Evolutionary conservation across 2,888 invertebrate species (phyloP).

Genomic region (Acleris laterana): DNA sequence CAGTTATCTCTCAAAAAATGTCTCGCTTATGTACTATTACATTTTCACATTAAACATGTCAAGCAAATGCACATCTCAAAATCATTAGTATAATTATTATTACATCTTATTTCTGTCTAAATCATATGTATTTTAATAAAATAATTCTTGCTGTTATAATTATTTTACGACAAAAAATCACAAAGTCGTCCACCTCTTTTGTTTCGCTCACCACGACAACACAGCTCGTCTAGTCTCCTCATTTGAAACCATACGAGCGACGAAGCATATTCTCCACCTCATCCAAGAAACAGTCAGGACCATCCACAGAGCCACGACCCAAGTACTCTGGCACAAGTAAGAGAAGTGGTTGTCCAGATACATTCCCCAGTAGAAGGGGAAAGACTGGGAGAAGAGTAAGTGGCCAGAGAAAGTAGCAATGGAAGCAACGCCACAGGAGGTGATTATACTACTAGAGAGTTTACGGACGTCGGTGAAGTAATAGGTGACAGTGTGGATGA

Average conservation of each 20-base stretch:
- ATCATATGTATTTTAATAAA: too few relatives aligned
- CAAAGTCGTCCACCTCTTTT: too few relatives aligned
- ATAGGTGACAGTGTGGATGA: slow-evolving; percentile 18
- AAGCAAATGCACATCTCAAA: too few relatives aligned
- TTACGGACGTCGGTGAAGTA: slow-evolving; percentile 15
- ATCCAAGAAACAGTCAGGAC: slow-evolving; percentile 14
- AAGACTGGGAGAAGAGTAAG: slow-evolving; percentile 27
- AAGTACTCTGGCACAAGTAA: slow-evolving; percentile 31
- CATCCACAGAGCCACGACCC: slow-evolving; percentile 27
- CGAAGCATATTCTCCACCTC: slow-evolving; percentile 6
- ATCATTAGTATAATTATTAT: too few relatives aligned
- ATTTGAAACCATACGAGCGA: background rate
- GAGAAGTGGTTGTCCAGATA: slow-evolving; percentile 24
- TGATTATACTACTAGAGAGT: slow-evolving; percentile 1
- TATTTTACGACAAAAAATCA: too few relatives aligned
- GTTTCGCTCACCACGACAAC: slow-evolving; percentile 4
- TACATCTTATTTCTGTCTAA: too few relatives aligned
- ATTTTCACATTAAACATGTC: too few relatives aligned
- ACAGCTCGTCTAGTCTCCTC: slow-evolving; percentile 2
- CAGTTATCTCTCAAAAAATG: too few relatives aligned
- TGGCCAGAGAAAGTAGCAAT: slow-evolving; percentile 27
- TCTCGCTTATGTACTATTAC: too few relatives aligned
- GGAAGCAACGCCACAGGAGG: slow-evolving; percentile 26
- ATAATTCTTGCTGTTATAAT: too few relatives aligned
- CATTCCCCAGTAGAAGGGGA: slow-evolving; percentile 25